Percentiles rank a stretch among this genome's conserved stretches.
Conservation (phyloP, 2,113 vertebrate genomes). For the Fulica atra region DNA sequence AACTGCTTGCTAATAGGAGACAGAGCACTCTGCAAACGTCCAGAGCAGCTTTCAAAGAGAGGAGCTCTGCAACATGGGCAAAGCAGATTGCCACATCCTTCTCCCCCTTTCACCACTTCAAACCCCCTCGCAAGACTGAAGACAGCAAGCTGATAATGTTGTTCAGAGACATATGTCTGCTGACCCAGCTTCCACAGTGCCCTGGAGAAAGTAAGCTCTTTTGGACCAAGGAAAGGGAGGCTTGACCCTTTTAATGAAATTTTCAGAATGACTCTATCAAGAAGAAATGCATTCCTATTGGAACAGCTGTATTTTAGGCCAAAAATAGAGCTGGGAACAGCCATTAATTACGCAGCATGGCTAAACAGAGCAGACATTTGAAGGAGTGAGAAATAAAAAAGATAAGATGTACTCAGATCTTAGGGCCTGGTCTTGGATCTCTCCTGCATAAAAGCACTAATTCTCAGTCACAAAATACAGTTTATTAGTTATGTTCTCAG, state of each 20-base stretch:
- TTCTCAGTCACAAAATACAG: not conserved
- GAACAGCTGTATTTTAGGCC: not conserved
- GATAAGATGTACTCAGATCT: not conserved
- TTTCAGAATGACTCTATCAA: not conserved
- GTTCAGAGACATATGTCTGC: not conserved
- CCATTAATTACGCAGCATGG: not conserved
- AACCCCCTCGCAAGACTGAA: not conserved
- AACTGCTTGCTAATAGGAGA: slow-evolving; percentile 18
- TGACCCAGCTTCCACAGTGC: not conserved
- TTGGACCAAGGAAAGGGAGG: not conserved
- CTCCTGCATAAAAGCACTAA: not conserved
- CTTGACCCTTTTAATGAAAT: not conserved
- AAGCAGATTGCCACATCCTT: slow-evolving; percentile 23
- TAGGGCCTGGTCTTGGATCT: not conserved
- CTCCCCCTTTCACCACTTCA: not conserved
- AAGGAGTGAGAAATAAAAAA: not conserved
- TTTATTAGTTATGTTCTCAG: not conserved
- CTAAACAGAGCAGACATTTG: not conserved
- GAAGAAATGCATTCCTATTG: not conserved
- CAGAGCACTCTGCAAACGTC: not conserved
- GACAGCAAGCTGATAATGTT: not conserved
- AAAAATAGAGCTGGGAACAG: not conserved
- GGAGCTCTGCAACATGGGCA: not conserved
- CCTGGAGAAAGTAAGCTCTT: not conserved
- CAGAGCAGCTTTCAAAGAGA: slow-evolving; percentile 10